A percentile compares a stretch with the other conserved stretches of the same genome.
Evolutionary conservation across 2,888 invertebrate species (phyloP).

Genomic region (Drosophila antonietae): DNA sequence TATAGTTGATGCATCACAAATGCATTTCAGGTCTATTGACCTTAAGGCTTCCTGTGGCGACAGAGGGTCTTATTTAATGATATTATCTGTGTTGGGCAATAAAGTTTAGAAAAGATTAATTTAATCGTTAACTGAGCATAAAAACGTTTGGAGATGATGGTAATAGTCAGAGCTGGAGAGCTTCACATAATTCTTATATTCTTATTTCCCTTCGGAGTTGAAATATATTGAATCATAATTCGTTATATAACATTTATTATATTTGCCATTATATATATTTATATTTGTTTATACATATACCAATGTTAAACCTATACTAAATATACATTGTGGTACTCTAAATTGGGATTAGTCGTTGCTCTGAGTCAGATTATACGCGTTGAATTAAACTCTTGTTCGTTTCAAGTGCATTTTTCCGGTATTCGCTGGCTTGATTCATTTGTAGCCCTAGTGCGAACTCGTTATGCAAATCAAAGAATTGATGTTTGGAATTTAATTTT

Average conservation of each 20-base stretch:
- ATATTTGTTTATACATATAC: background rate
- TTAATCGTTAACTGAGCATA: background rate
- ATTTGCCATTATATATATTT: background rate
- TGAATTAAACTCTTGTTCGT: background rate
- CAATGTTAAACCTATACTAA: too few relatives aligned
- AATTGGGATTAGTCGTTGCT: background rate
- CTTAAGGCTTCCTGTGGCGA: conserved; percentile 5
- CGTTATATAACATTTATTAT: background rate
- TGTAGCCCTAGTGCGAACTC: background rate
- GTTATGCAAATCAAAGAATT: conserved; percentile 15
- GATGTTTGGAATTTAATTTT: conserved; percentile 18
- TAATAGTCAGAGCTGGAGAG: background rate
- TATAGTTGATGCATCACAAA: conserved; percentile 10
- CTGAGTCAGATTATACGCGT: conserved; percentile 5
- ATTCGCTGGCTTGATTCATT: conserved; percentile 2
- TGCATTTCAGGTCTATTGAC: conserved; percentile 17
- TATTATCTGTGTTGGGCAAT: background rate
- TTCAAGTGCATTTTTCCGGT: background rate
- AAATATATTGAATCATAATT: background rate
- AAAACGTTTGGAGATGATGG: background rate
- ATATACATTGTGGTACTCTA: background rate
- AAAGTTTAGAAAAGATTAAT: background rate
- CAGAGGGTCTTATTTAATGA: background rate
- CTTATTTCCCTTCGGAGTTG: background rate
- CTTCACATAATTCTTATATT: background rate